These are phyloP conservation scores for Entomyzon cyanotis DNA, from an alignment of 2,113 vertebrate genomes.

Conservation along the genomic window DNA sequence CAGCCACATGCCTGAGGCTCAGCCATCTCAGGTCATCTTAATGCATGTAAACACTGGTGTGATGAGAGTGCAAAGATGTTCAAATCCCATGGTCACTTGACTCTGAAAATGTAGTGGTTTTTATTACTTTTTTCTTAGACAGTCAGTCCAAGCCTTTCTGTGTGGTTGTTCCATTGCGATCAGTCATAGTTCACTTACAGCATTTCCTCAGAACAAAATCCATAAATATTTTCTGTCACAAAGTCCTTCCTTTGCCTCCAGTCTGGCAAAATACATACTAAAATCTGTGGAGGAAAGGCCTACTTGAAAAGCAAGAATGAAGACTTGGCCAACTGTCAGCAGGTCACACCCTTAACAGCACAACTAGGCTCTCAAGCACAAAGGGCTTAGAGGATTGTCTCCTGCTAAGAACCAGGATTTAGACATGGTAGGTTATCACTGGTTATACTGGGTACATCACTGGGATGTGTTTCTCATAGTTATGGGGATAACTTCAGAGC, in stretches of 20 bases:
- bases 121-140: not conserved
- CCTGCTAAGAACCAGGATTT: not conserved
- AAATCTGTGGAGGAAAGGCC: not conserved
- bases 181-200: not conserved
- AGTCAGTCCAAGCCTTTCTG: not conserved
- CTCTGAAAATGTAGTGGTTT: not conserved
- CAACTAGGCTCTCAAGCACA: not conserved
- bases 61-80: not conserved
- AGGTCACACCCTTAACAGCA: not conserved
- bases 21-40: constrained; percentile 6
- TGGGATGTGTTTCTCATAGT: not conserved
- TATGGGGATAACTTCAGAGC: not conserved
- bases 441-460: not conserved
- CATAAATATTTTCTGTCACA: not conserved
- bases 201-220: not conserved
- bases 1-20: not conserved
- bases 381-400: not conserved
- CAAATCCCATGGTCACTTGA: not conserved
- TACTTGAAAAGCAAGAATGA: not conserved
- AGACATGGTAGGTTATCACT: not conserved
- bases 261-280: not conserved
- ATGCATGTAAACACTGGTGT: not conserved
- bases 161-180: not conserved
- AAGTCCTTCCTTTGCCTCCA: not conserved
- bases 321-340: not conserved